Evolutionary conservation across 2,888 invertebrate genomes (phyloP), one percentile per base, ranked within the genome.

Genomic region (Cataglyphis cursor): DNA sequence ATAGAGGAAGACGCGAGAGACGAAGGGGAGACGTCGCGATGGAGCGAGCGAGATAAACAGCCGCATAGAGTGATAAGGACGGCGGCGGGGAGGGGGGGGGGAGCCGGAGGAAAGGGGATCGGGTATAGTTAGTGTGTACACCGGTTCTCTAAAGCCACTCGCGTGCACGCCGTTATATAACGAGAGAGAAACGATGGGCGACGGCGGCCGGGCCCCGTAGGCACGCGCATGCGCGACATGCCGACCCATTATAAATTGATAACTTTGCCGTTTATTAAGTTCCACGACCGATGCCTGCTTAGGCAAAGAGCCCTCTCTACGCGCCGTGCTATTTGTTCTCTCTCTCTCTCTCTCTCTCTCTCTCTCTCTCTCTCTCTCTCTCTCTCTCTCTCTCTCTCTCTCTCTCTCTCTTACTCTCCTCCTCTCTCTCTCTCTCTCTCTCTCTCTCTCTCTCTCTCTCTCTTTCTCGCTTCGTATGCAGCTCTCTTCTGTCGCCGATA

Each of bases 221-320:
- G 88, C 85, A 87, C 86, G 87, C 87, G 90, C 91, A 90, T 92
- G 91, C 90, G 91, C 91, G 89, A 91, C 89, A 90, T 88, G 91
- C 91, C 90, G 90, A 88, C 87, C 91, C 91, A 93, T 94, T 93
- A 94, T 92, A 93, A 94, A 94, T 94, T 94, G 92, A 94, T 94
- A 93, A 92, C 92, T 91, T 75, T 90, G 92, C 89, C 93, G 93
- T 94, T 94, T 94, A 94, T 94, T 94, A 94, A 94, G 94, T 94
- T 94, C 93, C 91, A 91, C 92, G 92, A 94, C 93, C 92, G 93
- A 94, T 93, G 93, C 92, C 91, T 93, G 93, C 93, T 93, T 94
- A 93, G 92, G 92, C 93, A 93, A 93, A 93, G 93, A 94, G 93
- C 93, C 91, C 88, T 89, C 86, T 85, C 86, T 85, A 84, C 85